phyloP scores from a whole-genome alignment of 2,797 vertebrate genomes.

The Kryptopterus vitreolus region DNA sequence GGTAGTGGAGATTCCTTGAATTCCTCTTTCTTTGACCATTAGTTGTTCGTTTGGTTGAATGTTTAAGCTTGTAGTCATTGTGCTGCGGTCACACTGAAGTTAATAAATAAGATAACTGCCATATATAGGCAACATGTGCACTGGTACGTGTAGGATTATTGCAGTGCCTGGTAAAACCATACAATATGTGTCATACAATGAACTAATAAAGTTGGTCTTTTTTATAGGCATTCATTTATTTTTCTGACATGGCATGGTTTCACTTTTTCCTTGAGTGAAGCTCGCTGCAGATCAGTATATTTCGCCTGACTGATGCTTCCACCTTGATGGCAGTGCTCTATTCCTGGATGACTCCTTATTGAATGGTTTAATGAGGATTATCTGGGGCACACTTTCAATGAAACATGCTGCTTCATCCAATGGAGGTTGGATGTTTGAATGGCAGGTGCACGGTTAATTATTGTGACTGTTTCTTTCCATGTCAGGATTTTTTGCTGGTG shows the following conservation, averaged over 20 bases:
- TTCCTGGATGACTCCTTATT: not conserved
- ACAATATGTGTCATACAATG: not conserved
- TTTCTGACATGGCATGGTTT: not conserved
- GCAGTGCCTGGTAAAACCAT: not conserved
- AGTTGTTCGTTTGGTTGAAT: not conserved
- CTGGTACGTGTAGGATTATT: not conserved
- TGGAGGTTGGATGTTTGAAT: no score
- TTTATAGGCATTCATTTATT: not conserved
- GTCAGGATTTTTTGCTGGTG: not conserved
- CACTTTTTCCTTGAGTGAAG: not conserved
- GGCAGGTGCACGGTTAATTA: not conserved
- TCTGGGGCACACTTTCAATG: not conserved
- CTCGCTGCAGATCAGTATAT: not conserved
- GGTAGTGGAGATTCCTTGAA: not conserved
- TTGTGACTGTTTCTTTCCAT: not conserved
- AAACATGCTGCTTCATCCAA: not conserved
- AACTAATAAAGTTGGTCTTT: not conserved
- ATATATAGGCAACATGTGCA: not conserved
- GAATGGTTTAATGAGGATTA: not conserved
- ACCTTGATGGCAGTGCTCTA: not conserved
- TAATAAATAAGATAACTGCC: not conserved
- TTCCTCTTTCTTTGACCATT: not conserved
- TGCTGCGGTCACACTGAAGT: not conserved
- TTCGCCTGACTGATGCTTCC: not conserved
- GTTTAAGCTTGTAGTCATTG: not conserved